Evolutionary conservation across 2,797 vertebrate genomes (phyloP).

Genomic region (Microchirus variegatus): DNA sequence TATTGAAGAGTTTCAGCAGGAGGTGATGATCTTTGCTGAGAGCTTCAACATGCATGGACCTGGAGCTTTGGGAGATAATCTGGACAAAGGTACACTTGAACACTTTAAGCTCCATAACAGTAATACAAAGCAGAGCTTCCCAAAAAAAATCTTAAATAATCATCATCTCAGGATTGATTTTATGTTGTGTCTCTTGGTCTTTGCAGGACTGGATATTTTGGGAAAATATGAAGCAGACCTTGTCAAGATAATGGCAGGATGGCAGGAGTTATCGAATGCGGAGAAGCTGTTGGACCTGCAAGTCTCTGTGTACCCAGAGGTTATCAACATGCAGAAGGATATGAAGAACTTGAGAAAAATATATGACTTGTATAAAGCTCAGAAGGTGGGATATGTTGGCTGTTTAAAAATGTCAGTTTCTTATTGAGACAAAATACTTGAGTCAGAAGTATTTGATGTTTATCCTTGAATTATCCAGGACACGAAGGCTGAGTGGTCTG

Average conservation of each 20-base stretch:
- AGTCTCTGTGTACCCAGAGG: slow-evolving; percentile 83
- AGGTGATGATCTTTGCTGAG: slow-evolving; percentile 83
- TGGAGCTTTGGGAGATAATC: slow-evolving; percentile 88
- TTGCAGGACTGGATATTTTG: slow-evolving; percentile 85
- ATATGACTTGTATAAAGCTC: slow-evolving; percentile 86
- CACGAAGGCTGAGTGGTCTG: slow-evolving; percentile 92
- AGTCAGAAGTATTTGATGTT: slow-evolving; percentile 2
- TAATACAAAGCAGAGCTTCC: neutral
- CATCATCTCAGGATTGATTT: too few relatives aligned
- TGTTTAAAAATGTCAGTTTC: neutral
- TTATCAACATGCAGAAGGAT: slow-evolving; percentile 87
- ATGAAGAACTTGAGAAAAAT: slow-evolving; percentile 85
- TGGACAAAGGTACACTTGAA: slow-evolving; percentile 87
- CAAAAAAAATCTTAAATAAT: too few relatives aligned
- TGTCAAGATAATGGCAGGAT: slow-evolving; percentile 76
- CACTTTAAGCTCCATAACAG: neutral
- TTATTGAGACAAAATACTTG: slow-evolving; percentile 7
- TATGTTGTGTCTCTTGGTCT: slow-evolving; percentile 11
- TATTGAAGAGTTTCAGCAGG: slow-evolving; percentile 78
- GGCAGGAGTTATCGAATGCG: slow-evolving; percentile 84
- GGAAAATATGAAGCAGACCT: slow-evolving; percentile 85
- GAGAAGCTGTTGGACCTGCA: slow-evolving; percentile 92
- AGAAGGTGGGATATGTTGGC: slow-evolving; percentile 78
- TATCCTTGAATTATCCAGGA: slow-evolving; percentile 70
- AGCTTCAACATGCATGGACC: slow-evolving; percentile 87